Evolutionary conservation across 2,113 vertebrate genomes (phyloP).

Genomic region (Cebidichthys violaceus): DNA sequence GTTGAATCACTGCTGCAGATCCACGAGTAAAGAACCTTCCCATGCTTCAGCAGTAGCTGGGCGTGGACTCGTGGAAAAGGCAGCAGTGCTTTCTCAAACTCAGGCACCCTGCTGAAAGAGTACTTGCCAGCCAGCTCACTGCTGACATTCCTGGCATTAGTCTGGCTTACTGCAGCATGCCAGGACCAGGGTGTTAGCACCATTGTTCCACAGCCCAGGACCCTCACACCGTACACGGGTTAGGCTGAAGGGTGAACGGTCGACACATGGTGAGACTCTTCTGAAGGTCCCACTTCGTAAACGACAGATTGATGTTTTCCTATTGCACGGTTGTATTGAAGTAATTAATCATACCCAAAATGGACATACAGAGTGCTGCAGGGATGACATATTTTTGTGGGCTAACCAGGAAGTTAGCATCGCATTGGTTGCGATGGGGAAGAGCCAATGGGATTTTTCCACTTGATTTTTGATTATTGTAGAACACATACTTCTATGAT

Average conservation of each 20-base stretch:
- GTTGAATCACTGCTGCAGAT: not conserved
- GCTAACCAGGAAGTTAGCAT: not conserved
- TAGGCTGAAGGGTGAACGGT: not conserved
- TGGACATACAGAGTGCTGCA: not conserved
- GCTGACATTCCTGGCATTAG: conserved; percentile 73
- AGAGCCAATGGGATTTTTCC: too few species aligned
- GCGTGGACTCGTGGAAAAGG: conserved; percentile 12
- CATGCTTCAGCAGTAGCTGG: not conserved
- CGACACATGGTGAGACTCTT: not conserved
- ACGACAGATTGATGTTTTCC: not conserved
- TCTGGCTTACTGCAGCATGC: conserved; percentile 56
- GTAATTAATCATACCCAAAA: not conserved
- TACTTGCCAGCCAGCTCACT: conserved; percentile 34
- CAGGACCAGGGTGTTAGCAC: conserved; percentile 57
- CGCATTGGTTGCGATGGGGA: not conserved
- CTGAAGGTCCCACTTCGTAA: not conserved
- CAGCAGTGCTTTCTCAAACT: not conserved
- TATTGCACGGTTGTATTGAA: not conserved
- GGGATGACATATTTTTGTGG: not conserved
- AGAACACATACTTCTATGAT: not conserved
- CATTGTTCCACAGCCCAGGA: conserved; percentile 54
- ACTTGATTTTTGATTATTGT: not conserved
- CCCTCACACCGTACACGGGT: not conserved
- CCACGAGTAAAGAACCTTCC: not conserved
- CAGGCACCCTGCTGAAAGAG: conserved; percentile 22